phyloP scores from a whole-genome alignment of 2,113 vertebrate species.

The Odocoileus hemionus region DNA sequence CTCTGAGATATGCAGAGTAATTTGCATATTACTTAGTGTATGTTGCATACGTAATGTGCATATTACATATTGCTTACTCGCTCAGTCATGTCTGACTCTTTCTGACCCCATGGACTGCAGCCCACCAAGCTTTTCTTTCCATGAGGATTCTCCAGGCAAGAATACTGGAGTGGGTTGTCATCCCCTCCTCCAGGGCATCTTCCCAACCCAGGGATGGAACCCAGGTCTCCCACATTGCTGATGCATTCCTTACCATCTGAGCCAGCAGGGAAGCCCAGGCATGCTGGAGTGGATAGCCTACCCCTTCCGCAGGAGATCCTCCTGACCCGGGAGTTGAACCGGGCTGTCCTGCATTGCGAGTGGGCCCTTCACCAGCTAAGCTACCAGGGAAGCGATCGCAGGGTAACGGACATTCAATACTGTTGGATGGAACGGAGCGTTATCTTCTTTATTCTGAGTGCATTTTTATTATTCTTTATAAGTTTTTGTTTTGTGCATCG shows the following conservation, averaged over 20 bases:
- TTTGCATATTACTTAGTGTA: background rate
- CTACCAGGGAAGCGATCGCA: background rate
- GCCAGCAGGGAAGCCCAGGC: background rate
- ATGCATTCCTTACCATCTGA: background rate
- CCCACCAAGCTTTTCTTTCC: background rate
- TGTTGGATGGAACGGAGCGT: background rate
- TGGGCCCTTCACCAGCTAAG: background rate
- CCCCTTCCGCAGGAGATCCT: background rate
- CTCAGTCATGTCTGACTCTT: background rate
- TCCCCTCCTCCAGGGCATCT: background rate
- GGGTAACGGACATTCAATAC: background rate
- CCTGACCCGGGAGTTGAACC: background rate
- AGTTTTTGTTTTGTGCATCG: background rate
- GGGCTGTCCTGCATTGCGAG: background rate
- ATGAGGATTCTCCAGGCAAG: background rate
- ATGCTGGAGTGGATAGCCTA: background rate
- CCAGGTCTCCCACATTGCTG: fast-evolving
- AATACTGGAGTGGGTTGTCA: background rate
- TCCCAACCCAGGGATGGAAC: background rate
- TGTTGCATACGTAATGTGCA: background rate
- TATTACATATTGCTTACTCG: background rate
- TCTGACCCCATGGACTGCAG: background rate
- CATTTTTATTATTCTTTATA: background rate
- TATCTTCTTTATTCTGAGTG: background rate
- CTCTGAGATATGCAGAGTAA: background rate